Evolutionary conservation across 2,113 vertebrate species (phyloP).

Genomic region (human (Homo sapiens)): DNA sequence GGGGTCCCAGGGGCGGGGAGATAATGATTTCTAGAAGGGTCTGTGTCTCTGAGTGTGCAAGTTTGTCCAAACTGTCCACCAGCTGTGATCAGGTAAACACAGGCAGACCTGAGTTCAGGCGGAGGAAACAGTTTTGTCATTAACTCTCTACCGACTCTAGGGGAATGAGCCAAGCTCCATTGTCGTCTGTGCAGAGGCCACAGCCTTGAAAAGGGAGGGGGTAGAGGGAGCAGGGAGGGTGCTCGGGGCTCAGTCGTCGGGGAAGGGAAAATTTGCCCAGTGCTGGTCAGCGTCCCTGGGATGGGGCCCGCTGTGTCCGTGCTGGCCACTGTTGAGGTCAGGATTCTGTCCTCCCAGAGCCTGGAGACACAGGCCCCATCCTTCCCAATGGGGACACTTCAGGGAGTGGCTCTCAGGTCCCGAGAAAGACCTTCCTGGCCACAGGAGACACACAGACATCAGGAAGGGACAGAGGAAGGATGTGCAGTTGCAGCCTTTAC

Average conservation of each 20-base stretch:
- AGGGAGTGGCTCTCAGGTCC: no score
- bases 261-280: not conserved
- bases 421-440: not conserved
- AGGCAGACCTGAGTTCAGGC: no score
- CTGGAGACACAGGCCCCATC: not conserved
- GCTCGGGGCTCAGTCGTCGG: no score
- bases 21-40: not conserved
- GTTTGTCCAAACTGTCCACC: no score
- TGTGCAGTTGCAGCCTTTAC: accelerated
- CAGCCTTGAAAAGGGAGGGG: not conserved
- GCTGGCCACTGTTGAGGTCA: not conserved
- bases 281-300: not conserved
- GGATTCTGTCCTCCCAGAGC: not conserved
- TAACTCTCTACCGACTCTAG: no score
- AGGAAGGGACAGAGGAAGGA: no score
- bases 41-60: not conserved
- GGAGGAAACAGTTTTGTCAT: no score
- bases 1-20: no score
- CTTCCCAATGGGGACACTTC: not conserved
- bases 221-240: not conserved
- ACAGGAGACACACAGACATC: accelerated
- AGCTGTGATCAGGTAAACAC: no score
- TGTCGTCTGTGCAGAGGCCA: no score
- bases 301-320: accelerated
- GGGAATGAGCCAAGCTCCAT: no score